Conservation (phyloP, 1,140 invertebrate species). For the Lethrus apterus region DNA sequence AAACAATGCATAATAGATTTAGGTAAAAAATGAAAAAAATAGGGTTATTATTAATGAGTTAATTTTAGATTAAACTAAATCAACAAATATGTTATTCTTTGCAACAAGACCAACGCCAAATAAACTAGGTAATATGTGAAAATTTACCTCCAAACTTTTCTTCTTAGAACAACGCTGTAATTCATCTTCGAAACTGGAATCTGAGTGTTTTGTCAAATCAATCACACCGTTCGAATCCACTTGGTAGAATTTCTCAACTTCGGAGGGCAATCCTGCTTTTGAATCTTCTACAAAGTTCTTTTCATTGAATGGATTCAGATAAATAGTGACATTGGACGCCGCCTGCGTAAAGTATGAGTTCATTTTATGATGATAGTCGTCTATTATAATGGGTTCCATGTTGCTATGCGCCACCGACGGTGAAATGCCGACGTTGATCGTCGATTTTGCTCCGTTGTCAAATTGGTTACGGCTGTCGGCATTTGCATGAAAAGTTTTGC, state of each 20-base stretch:
- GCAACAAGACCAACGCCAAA: too few species aligned
- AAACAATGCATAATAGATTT: too few species aligned
- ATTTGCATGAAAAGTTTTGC: neutral
- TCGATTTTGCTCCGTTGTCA: too few species aligned
- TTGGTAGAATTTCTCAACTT: neutral
- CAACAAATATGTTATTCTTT: too few species aligned
- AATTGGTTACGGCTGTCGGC: neutral
- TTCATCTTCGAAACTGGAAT: too few species aligned
- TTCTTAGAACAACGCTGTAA: too few species aligned
- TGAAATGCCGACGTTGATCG: neutral
- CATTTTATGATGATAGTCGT: conserved; percentile 10
- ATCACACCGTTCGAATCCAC: conserved; percentile 6
- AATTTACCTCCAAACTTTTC: too few species aligned
- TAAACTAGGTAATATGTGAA: too few species aligned
- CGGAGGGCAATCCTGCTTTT: too few species aligned
- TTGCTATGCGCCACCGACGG: neutral
- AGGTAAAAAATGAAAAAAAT: too few species aligned
- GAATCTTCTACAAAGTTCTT: neutral
- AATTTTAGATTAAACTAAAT: too few species aligned
- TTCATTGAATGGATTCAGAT: conserved; percentile 3
- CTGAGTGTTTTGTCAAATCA: conserved; percentile 6
- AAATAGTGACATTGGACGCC: conserved; percentile 6
- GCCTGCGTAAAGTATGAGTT: conserved; percentile 12
- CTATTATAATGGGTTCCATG: conserved; percentile 9
- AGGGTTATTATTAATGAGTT: too few species aligned